Conservation (phyloP, 2,888 invertebrate genomes). For the Prionchulus punctatus region DNA sequence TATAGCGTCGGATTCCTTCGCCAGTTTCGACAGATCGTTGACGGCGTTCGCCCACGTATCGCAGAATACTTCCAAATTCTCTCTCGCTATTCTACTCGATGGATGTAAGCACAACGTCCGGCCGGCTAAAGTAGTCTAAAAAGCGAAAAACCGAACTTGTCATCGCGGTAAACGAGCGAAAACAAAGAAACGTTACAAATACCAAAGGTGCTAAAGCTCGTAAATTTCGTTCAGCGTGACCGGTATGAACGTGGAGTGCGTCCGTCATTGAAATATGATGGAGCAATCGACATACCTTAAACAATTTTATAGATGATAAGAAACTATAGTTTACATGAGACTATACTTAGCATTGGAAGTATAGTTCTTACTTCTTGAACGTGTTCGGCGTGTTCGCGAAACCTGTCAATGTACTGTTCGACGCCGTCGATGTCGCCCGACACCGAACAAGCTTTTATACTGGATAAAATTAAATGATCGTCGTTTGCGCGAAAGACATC, state of each 20-base stretch:
- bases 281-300: slow-evolving; percentile 77
- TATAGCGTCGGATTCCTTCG: slow-evolving; percentile 29
- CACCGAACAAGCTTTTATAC: slow-evolving; percentile 38
- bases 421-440: slow-evolving; percentile 70
- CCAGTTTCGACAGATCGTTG: slow-evolving; percentile 49
- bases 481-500: slow-evolving; percentile 39
- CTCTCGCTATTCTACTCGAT: slow-evolving; percentile 80
- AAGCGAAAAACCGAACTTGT: slow-evolving; percentile 4
- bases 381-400: slow-evolving; percentile 93
- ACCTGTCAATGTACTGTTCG: slow-evolving; percentile 79
- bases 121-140: slow-evolving; percentile 65
- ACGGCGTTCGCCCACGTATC: slow-evolving; percentile 57
- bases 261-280: slow-evolving; percentile 87
- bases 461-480: slow-evolving; percentile 36
- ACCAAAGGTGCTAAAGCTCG: slow-evolving; percentile 82
- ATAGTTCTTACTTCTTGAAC: slow-evolving; percentile 84
- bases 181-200: background rate
- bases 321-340: too few relatives aligned
- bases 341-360: too few relatives aligned
- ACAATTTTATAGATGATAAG: slow-evolving; percentile 4
- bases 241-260: slow-evolving; percentile 80
- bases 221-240: slow-evolving; percentile 85
- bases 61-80: slow-evolving; percentile 61
- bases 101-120: slow-evolving; percentile 78
- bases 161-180: background rate